Percentiles rank a stretch among this genome's conserved stretches.
Conservation (phyloP, 2,888 invertebrate species). For the Lathronympha strigana region DNA sequence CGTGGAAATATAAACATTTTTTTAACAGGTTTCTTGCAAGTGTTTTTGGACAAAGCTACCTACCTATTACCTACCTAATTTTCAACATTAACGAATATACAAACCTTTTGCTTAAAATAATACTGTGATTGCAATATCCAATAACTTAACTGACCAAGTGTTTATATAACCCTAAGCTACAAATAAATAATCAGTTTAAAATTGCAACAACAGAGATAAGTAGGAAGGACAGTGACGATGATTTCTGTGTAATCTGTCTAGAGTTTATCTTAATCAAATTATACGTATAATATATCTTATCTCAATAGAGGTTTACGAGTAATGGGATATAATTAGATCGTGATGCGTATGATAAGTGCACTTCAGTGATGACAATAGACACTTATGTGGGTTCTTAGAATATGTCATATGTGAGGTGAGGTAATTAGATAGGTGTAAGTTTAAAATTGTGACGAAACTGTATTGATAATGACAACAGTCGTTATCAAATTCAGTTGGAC, state of each 20-base stretch:
- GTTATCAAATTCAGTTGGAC: too few relatives aligned
- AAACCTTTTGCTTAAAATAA: too few relatives aligned
- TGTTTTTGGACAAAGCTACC: too few relatives aligned
- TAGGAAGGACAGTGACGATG: background rate
- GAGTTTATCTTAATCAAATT: slow-evolving; percentile 5
- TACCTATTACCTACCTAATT: too few relatives aligned
- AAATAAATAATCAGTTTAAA: background rate
- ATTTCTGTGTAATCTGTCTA: slow-evolving; percentile 4
- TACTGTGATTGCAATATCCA: too few relatives aligned
- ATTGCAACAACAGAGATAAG: background rate
- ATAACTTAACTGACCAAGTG: too few relatives aligned
- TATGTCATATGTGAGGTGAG: background rate
- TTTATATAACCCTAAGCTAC: too few relatives aligned
- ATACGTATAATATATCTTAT: background rate
- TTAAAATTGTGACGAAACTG: too few relatives aligned
- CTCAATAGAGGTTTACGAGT: slow-evolving; percentile 1
- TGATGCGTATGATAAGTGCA: slow-evolving; percentile 6
- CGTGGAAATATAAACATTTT: too few relatives aligned
- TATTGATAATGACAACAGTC: too few relatives aligned
- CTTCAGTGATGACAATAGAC: slow-evolving; percentile 20
- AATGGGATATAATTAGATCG: slow-evolving; percentile 22
- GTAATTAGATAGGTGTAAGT: background rate
- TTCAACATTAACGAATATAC: too few relatives aligned
- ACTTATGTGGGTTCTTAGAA: slow-evolving; percentile 19
- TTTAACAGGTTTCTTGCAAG: too few relatives aligned